Conservation (phyloP, 2,888 invertebrate species). For the Syrista parreyssii region DNA sequence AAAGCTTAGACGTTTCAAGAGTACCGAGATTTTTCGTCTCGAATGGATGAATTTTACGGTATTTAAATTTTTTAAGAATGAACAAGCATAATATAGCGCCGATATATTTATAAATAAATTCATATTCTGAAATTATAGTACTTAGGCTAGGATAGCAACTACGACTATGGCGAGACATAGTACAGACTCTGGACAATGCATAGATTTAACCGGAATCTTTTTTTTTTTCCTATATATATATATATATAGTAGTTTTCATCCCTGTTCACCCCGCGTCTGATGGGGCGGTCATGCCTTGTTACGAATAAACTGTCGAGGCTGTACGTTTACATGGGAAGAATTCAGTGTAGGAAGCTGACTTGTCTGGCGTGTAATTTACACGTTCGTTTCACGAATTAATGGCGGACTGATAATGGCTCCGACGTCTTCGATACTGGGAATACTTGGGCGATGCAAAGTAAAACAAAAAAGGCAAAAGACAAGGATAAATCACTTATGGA, state of each 20-base stretch:
- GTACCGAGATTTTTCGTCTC: not conserved
- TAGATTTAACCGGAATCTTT: slow-evolving; percentile 24
- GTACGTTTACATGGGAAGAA: not conserved
- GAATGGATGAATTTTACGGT: not conserved
- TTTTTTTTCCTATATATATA: not conserved
- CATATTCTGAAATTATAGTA: not conserved
- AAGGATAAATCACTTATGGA: not conserved
- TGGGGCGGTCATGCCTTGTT: not conserved
- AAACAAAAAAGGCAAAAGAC: not conserved
- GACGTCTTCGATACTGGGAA: not conserved
- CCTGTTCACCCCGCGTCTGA: not conserved
- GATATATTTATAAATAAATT: not conserved
- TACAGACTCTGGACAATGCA: slow-evolving; percentile 19
- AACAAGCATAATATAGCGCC: not conserved
- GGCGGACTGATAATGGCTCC: not conserved
- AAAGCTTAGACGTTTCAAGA: not conserved
- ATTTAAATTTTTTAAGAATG: not conserved
- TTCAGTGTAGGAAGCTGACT: not conserved
- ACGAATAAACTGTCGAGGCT: not conserved
- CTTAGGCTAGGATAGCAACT: slow-evolving; percentile 23
- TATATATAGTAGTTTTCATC: not conserved
- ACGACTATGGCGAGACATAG: slow-evolving; percentile 22
- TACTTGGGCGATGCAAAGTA: not conserved
- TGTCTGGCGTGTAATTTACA: not conserved
- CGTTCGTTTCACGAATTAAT: not conserved